phyloP scores from a whole-genome alignment of 2,113 vertebrate genomes.

The Sphyrna mokarran region DNA sequence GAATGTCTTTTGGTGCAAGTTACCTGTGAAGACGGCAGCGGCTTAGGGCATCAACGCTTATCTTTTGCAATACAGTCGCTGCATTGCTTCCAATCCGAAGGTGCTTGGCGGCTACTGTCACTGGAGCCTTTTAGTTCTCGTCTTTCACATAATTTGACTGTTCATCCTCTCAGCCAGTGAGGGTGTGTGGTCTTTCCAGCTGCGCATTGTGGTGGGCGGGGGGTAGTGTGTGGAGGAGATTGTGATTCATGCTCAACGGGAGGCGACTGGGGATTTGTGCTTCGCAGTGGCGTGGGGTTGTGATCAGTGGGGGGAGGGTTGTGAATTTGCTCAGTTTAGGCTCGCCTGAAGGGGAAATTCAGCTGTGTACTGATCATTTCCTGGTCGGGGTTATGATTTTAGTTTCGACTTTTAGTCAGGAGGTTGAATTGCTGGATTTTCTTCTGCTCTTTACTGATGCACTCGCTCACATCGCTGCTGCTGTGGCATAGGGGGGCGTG shows the following conservation, averaged over 20 bases:
- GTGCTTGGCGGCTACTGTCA: neutral
- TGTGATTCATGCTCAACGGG: neutral
- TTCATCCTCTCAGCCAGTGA: neutral
- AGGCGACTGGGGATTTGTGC: neutral
- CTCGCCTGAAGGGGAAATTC: neutral
- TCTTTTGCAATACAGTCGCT: neutral
- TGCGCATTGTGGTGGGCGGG: neutral
- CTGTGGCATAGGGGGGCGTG: too few species aligned
- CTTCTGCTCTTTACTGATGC: neutral
- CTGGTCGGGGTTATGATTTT: neutral
- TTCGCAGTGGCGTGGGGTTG: neutral
- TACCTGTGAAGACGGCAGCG: neutral
- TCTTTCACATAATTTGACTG: conserved; percentile 1
- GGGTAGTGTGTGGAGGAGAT: neutral
- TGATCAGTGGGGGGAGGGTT: neutral
- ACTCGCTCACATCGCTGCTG: neutral
- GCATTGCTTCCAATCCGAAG: neutral
- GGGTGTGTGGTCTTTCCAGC: neutral
- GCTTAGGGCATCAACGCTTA: neutral
- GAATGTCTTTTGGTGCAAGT: neutral
- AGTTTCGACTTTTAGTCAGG: neutral
- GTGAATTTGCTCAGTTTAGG: neutral
- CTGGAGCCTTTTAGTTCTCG: neutral
- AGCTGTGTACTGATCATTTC: neutral
- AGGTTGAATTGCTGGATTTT: neutral